A percentile compares a stretch with the other conserved stretches of the same genome.
These are phyloP conservation scores for Alitta virens DNA, from an alignment of 2,888 invertebrate genomes.

Conservation along the genomic window DNA sequence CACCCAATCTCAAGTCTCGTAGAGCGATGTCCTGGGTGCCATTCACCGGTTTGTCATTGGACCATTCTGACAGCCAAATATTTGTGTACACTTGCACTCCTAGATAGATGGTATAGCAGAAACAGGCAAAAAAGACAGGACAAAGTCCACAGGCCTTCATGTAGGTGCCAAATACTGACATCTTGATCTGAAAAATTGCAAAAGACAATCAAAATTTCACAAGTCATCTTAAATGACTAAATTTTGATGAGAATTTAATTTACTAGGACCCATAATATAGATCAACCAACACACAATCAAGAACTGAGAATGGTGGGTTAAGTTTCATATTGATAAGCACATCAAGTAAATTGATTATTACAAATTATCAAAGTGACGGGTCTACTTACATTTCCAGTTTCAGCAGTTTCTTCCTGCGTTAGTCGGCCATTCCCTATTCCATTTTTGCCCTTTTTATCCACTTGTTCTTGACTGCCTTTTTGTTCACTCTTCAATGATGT, in stretches of 20 bases:
- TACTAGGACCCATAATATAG: too few relatives aligned
- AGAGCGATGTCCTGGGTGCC: conserved; percentile 31
- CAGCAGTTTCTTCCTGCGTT: conserved; percentile 14
- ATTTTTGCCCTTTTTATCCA: too few relatives aligned
- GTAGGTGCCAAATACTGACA: conserved; percentile 46
- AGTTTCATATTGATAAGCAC: too few relatives aligned
- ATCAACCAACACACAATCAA: too few relatives aligned
- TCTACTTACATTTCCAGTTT: conserved; percentile 14
- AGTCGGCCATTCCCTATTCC: not conserved
- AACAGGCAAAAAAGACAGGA: conserved; percentile 34
- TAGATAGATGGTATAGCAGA: conserved; percentile 19
- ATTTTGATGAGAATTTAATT: too few relatives aligned
- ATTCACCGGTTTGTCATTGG: conserved; percentile 30
- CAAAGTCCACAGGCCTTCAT: conserved; percentile 41
- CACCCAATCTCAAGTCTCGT: conserved; percentile 54
- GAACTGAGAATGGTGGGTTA: too few relatives aligned
- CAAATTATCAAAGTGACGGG: too few relatives aligned
- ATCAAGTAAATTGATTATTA: too few relatives aligned
- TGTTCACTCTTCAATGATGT: too few relatives aligned
- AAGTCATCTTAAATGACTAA: too few relatives aligned
- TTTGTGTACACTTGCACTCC: conserved; percentile 18
- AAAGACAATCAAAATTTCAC: too few relatives aligned
- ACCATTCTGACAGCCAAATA: conserved; percentile 41
- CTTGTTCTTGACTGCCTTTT: too few relatives aligned
- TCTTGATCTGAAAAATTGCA: conserved; percentile 46